Evolutionary conservation across 2,797 vertebrate genomes (phyloP).

Genomic region (Merluccius polli): DNA sequence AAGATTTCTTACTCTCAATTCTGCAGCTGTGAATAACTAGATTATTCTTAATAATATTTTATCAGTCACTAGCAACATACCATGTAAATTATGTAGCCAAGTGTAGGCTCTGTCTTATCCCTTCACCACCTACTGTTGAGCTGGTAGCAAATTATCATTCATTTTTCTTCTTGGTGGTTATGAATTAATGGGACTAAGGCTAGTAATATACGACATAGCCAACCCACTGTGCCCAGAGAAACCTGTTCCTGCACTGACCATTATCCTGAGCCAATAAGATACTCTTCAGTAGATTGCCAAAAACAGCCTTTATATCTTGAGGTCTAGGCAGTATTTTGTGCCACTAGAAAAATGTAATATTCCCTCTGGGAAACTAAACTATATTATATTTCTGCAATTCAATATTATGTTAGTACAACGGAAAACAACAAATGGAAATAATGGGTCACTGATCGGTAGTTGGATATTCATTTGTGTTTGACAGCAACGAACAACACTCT

Average conservation of each 20-base stretch:
- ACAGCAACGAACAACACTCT: not conserved
- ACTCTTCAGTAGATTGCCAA: not conserved
- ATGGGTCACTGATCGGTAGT: not conserved
- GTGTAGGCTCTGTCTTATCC: not conserved
- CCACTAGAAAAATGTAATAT: not conserved
- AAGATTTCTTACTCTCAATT: not conserved
- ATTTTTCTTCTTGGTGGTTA: not conserved
- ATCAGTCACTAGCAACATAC: not conserved
- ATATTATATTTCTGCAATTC: not conserved
- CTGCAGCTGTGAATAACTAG: not conserved
- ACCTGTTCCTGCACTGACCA: not conserved
- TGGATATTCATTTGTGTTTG: constrained; percentile 1
- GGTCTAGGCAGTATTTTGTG: not conserved
- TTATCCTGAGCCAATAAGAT: not conserved
- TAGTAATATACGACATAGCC: not conserved
- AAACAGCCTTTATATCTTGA: constrained; percentile 3
- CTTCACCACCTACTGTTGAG: not conserved
- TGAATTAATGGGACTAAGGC: too few relatives aligned
- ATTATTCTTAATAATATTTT: not conserved
- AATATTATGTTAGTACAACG: not conserved
- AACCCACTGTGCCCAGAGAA: not conserved
- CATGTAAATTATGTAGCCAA: not conserved
- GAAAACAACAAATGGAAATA: not conserved
- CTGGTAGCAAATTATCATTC: not conserved
- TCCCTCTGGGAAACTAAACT: not conserved